Evolutionary conservation across 2,888 invertebrate genomes (phyloP).

Genomic region (Tipula helvola): DNA sequence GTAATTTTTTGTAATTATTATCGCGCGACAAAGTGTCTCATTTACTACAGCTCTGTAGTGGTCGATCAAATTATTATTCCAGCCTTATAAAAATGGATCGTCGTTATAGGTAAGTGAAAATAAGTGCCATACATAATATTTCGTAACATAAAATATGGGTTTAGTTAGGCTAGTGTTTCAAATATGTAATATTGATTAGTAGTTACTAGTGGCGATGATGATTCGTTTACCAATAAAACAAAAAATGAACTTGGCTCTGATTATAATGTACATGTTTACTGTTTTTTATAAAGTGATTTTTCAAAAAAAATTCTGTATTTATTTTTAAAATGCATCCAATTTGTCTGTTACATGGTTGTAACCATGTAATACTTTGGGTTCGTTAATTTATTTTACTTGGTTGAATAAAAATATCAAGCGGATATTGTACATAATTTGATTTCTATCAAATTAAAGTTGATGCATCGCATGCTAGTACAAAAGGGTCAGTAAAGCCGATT

Average conservation of each 20-base stretch:
- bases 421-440: no score
- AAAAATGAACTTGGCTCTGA: background rate
- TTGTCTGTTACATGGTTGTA: background rate
- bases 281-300: background rate
- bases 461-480: no score
- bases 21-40: background rate
- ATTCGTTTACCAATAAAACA: background rate
- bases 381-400: background rate
- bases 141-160: background rate
- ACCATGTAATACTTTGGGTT: background rate
- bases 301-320: background rate
- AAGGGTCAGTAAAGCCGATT: no score
- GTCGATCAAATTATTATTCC: background rate
- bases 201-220: background rate
- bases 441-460: no score
- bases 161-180: background rate
- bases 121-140: background rate
- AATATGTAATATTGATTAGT: background rate
- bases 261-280: background rate
- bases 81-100: background rate
- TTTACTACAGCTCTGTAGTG: background rate
- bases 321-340: background rate
- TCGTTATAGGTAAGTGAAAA: background rate
- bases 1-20: background rate
- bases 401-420: background rate